Base-by-base conservation (phyloP, 1,140 invertebrate genomes). In the Hydropsyche tenuis region DNA sequence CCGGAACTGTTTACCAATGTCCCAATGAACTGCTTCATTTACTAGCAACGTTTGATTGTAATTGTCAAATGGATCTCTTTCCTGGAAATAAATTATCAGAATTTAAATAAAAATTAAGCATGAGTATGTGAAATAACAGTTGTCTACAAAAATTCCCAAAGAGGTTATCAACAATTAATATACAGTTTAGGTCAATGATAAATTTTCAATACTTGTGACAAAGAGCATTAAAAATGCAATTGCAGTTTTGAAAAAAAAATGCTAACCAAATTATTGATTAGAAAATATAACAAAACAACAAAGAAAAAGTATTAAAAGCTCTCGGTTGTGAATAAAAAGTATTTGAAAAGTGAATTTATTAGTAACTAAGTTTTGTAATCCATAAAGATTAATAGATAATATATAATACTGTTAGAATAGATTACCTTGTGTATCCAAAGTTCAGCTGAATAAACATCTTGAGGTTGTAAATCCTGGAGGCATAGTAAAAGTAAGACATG, bases 361-460 rank as follows among this genome's bases (percentile, higher is more conserved):
- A n/a, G n/a, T n/a, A n/a, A n/a, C n/a, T n/a, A n/a, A n/a, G n/a
- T n/a, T n/a, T n/a, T n/a, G n/a, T n/a, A n/a, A n/a, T n/a, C n/a
- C n/a, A n/a, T n/a, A n/a, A n/a, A n/a, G n/a, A n/a, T n/a, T n/a
- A n/a, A n/a, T n/a, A n/a, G n/a, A n/a, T n/a, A n/a, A n/a, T n/a
- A n/a, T n/a, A n/a, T n/a, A 56, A 56, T 43, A 43, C 5, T 6
- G 5, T 43, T 43, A 43, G 16, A 23, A 11, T 42, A 5, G 43
- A 14, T 53, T 81, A 85, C 93, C 88, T 92, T 93, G 81, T 92
- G 93, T 60, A 94, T 89, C 92, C 93, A 94, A 3, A 94, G 83
- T 76, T 94, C 90, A 0, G 92, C 92, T 1, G 88, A 88, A 25
- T 87, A 90, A 1, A 93, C 89, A 79, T 91, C 90, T 27, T 91